A percentile compares a stretch with the other conserved stretches of the same genome.
Conservation (phyloP, 2,797 vertebrate genomes). For the Myripristis murdjan region DNA sequence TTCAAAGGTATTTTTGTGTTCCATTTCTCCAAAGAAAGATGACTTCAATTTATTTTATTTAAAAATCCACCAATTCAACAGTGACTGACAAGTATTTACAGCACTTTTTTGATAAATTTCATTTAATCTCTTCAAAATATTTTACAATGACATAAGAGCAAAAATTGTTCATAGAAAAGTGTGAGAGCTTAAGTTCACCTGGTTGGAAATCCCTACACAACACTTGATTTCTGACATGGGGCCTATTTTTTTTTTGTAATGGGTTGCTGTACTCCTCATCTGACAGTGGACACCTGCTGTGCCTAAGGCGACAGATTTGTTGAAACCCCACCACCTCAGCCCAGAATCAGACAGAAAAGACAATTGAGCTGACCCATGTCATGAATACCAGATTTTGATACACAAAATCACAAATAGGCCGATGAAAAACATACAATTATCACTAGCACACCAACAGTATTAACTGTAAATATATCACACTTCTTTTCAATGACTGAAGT, state of each 20-base stretch:
- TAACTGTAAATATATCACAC: constrained; percentile 62
- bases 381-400: constrained; percentile 37
- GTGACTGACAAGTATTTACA: constrained; percentile 73
- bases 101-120: constrained; percentile 70
- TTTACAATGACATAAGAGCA: constrained; percentile 72
- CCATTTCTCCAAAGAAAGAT: constrained; percentile 2
- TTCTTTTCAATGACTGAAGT: constrained; percentile 47
- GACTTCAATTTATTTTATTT: constrained; percentile 64
- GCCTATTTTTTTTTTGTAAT: neutral
- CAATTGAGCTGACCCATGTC: constrained; percentile 17
- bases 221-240: neutral
- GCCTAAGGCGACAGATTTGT: neutral
- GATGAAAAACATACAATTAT: constrained; percentile 56
- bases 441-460: constrained; percentile 68
- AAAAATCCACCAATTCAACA: constrained; percentile 75
- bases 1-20: neutral
- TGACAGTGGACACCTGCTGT: neutral
- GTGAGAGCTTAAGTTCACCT: constrained; percentile 37
- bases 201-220: constrained; percentile 25
- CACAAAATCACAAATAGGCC: constrained; percentile 61
- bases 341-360: constrained; percentile 18
- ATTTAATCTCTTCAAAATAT: constrained; percentile 81
- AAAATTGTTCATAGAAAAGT: constrained; percentile 55
- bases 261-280: constrained; percentile 9
- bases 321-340: constrained; percentile 11